Base-by-base conservation (phyloP, 2,888 invertebrate species). In the Sussaba pulchella region DNA sequence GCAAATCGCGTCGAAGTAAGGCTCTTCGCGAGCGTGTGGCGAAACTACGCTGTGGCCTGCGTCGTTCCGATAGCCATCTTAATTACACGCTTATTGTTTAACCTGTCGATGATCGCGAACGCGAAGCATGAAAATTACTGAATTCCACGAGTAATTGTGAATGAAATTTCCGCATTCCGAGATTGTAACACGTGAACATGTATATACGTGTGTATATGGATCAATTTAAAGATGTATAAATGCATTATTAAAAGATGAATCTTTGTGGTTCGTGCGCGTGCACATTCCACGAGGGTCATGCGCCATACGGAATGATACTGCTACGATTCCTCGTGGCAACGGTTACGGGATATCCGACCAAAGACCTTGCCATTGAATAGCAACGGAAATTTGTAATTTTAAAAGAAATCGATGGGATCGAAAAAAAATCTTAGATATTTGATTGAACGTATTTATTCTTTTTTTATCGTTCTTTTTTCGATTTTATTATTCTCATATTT, bases 31-130 rank as follows among this genome's bases (percentile, higher is more conserved):
- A n/a, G 31, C 39, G 31, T n/a, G 26, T 36, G 39, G 14, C 39
- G 54, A 54, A 54, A n/a, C 17, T 10, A 17, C 31, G 10, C 31
- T 31, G 24, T 41, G 39, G 43, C 67, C 66, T 39, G n/a, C 26
- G n/a, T n/a, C n/a, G n/a, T 39, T 19, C 43, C 69, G 81, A 81
- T 81, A 19, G 12, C 64, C 69, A 81, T 81, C 81, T 81, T 77
- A 81, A 73, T 77, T 73, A 81, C 81, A 59, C 72, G 52, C 73
- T 77, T 73, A 81, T 81, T 81, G 81, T 81, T 81, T 77, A 66
- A 81, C 77, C 77, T 73, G 77, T 77, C 81, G 81, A 81, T 81
- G 76, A 77, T 17, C 67, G 45, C 47, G 61, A 31, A 66, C 41
- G 52, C 57, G 36, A n/a, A 39, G 24, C 45, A 43, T 17, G 69